A percentile compares a stretch with the other conserved stretches of the same genome.
Evolutionary conservation across 2,113 vertebrate species (phyloP).

Genomic region (Acanthisitta chloris): DNA sequence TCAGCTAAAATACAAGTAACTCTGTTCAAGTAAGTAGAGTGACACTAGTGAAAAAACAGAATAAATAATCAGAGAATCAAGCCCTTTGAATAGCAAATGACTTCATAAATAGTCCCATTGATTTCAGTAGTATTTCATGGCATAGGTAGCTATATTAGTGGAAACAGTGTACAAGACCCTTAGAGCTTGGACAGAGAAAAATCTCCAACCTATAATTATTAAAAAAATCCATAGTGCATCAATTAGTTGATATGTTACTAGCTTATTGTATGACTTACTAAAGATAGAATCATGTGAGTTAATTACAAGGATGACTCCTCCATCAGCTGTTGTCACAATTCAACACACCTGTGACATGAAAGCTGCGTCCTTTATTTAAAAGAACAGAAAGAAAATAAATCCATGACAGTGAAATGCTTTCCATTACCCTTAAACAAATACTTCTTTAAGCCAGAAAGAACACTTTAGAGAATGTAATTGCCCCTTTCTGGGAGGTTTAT

Average conservation of each 20-base stretch:
- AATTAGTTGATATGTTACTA: not conserved
- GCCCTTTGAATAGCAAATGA: constrained; percentile 57
- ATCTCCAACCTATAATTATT: not conserved
- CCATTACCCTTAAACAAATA: not conserved
- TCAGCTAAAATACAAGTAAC: constrained; percentile 57
- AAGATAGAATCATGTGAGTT: not conserved
- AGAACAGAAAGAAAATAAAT: not conserved
- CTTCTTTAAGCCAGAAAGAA: not conserved
- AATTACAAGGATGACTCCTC: not conserved
- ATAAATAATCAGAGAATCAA: constrained; percentile 67
- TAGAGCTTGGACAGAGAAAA: not conserved
- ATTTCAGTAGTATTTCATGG: constrained; percentile 46
- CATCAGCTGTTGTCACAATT: not conserved
- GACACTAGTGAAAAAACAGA: constrained; percentile 41
- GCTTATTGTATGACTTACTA: not conserved
- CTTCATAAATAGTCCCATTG: constrained; percentile 63
- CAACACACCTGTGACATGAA: not conserved
- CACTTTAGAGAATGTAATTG: not conserved
- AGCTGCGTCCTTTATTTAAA: not conserved
- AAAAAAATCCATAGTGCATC: not conserved
- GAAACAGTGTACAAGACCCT: not conserved
- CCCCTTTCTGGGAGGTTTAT: not conserved
- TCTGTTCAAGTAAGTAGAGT: constrained; percentile 48
- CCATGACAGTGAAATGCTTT: not conserved
- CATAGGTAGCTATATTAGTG: constrained; percentile 43